Percentiles rank a stretch among this genome's conserved stretches.
These are phyloP conservation scores for Teleopsis dalmanni DNA, from an alignment of 1,140 invertebrate species.

Conservation along the genomic window DNA sequence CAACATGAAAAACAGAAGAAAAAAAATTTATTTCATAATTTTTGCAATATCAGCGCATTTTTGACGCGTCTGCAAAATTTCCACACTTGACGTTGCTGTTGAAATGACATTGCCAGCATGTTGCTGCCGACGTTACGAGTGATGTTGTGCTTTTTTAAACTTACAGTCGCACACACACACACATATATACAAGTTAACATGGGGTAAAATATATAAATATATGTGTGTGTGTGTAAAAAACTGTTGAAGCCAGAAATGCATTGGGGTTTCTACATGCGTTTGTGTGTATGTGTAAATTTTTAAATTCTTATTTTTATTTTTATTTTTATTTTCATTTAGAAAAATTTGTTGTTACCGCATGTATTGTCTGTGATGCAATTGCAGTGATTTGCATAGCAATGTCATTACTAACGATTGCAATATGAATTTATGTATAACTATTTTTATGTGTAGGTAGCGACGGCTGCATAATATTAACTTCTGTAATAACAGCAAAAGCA, in stretches of 20 bases:
- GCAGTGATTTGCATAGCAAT: conserved; percentile 7
- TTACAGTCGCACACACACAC: neutral
- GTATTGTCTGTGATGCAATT: conserved; percentile 5
- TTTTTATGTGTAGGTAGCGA: too few relatives aligned
- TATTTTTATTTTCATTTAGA: too few relatives aligned
- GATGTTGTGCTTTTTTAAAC: neutral
- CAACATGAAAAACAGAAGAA: too few relatives aligned
- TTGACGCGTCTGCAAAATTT: too few relatives aligned
- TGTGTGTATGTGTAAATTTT: conserved; percentile 9
- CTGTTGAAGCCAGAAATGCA: conserved; percentile 4
- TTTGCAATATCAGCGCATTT: too few relatives aligned
- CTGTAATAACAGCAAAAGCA: neutral
- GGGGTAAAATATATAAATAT: neutral
- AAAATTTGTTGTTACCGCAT: too few relatives aligned
- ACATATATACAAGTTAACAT: neutral
- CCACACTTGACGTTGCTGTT: too few relatives aligned
- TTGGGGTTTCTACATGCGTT: neutral
- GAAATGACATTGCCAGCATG: neutral
- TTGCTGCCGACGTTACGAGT: conserved; percentile 1
- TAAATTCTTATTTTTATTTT: too few relatives aligned
- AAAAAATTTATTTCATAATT: too few relatives aligned
- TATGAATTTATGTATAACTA: too few relatives aligned
- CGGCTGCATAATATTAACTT: too few relatives aligned
- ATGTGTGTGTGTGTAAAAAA: conserved; percentile 4
- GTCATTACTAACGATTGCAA: too few relatives aligned